A percentile compares a stretch with the other conserved stretches of the same genome.
Conservation (phyloP, 2,888 invertebrate species). For the Pediacus dermestoides region DNA sequence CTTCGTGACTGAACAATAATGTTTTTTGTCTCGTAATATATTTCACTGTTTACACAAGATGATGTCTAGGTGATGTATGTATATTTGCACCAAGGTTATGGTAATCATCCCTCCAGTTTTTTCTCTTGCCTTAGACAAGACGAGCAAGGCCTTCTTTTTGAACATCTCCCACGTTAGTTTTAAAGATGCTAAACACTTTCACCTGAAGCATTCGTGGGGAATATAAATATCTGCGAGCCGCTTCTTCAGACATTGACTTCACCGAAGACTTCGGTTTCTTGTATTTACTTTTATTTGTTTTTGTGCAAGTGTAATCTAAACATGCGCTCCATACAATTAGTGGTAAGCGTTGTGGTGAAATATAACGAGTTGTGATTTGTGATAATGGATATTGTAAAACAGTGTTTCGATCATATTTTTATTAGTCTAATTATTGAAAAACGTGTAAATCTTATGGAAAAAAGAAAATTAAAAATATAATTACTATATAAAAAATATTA, state of each 20-base stretch:
- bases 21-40: conserved; percentile 10
- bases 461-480: no score
- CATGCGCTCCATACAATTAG: conserved; percentile 27
- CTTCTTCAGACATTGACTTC: conserved; percentile 26
- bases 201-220: conserved; percentile 26
- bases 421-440: no score
- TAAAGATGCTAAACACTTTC: conserved; percentile 27
- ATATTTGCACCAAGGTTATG: conserved; percentile 15
- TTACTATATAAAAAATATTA: no score
- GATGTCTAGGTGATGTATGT: conserved; percentile 13
- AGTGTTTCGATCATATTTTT: no score
- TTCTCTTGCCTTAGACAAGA: conserved; percentile 11
- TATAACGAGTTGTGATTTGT: no score
- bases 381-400: no score
- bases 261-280: conserved; percentile 22
- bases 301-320: conserved; percentile 27
- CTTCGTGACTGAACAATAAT: conserved; percentile 15
- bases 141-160: conserved; percentile 23
- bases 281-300: conserved; percentile 16
- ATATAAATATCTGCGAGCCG: conserved; percentile 30
- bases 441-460: no score
- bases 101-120: conserved; percentile 24
- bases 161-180: conserved; percentile 26
- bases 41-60: conserved; percentile 6
- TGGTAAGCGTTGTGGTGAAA: conserved; percentile 27